Percentiles rank a stretch among this genome's conserved stretches.
Evolutionary conservation across 35 echinoderm and acorn worm species (phyloP).

Genomic region (Amphiura filiformis): DNA sequence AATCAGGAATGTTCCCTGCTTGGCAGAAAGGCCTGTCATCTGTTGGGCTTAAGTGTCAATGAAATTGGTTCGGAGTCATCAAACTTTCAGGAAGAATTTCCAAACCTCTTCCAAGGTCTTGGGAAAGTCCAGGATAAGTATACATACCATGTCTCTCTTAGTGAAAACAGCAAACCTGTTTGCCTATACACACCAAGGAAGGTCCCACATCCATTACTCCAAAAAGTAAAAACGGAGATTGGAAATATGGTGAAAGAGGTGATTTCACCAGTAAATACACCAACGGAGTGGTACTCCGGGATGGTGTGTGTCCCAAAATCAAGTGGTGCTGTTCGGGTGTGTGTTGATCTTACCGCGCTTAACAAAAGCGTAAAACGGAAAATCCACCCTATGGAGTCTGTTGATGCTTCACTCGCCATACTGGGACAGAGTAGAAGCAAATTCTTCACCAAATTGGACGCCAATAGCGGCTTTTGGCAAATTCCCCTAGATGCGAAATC

Average conservation of each 20-base stretch:
- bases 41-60: slow-evolving; percentile 38
- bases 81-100: slow-evolving; percentile 12
- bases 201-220: slow-evolving; percentile 40
- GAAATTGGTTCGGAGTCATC: background rate
- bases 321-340: slow-evolving; percentile 40
- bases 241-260: slow-evolving; percentile 47
- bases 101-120: slow-evolving; percentile 38
- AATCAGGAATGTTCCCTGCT: slow-evolving; percentile 35
- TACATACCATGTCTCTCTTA: slow-evolving; percentile 25
- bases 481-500: slow-evolving; percentile 46
- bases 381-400: slow-evolving; percentile 34
- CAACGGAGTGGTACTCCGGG: slow-evolving; percentile 58
- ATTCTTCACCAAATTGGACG: slow-evolving; percentile 50
- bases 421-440: slow-evolving; percentile 23
- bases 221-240: slow-evolving; percentile 39
- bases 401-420: slow-evolving; percentile 39
- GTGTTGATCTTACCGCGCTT: slow-evolving; percentile 48
- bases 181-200: slow-evolving; percentile 39
- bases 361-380: slow-evolving; percentile 47
- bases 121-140: slow-evolving; percentile 33
- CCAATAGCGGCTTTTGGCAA: slow-evolving; percentile 68
- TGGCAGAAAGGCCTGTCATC: slow-evolving; percentile 25
- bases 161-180: slow-evolving; percentile 23
- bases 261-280: slow-evolving; percentile 45
- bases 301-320: slow-evolving; percentile 49